Evolutionary conservation across 2,888 invertebrate genomes (phyloP).

Genomic region (Stratiomys singularior): DNA sequence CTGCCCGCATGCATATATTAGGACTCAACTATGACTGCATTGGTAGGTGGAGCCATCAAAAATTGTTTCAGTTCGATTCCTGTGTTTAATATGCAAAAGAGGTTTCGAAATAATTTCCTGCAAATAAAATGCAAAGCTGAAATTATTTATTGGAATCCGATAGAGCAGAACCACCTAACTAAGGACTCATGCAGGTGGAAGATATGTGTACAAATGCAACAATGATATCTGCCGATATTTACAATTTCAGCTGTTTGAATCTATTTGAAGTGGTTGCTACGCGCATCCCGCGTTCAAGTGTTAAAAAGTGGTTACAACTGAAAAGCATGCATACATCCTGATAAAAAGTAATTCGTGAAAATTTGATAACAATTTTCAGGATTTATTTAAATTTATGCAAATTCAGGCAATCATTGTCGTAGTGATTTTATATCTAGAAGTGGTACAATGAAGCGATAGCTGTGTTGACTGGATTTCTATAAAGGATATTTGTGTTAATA

Average conservation of each 20-base stretch:
- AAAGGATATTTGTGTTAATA: no score
- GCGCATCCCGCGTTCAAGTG: no score
- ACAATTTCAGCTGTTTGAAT: background rate
- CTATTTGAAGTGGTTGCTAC: no score
- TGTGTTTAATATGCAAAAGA: conserved; percentile 13
- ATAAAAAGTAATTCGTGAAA: no score
- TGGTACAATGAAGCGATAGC: no score
- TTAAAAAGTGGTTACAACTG: no score
- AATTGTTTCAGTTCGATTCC: background rate
- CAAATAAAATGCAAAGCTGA: conserved; percentile 32
- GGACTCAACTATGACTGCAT: background rate
- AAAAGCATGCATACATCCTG: no score
- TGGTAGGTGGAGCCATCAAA: background rate
- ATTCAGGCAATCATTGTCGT: no score
- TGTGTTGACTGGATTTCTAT: no score
- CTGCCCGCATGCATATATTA: background rate
- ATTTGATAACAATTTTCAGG: no score
- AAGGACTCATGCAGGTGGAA: background rate
- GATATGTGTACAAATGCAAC: background rate
- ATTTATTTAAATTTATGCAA: no score
- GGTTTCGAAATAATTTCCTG: conserved; percentile 23
- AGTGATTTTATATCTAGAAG: no score
- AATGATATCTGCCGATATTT: background rate
- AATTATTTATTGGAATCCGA: conserved; percentile 28
- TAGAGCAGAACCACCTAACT: background rate